Evolutionary conservation across 2,113 vertebrate species (phyloP).

Genomic region (Agelaius phoeniceus): DNA sequence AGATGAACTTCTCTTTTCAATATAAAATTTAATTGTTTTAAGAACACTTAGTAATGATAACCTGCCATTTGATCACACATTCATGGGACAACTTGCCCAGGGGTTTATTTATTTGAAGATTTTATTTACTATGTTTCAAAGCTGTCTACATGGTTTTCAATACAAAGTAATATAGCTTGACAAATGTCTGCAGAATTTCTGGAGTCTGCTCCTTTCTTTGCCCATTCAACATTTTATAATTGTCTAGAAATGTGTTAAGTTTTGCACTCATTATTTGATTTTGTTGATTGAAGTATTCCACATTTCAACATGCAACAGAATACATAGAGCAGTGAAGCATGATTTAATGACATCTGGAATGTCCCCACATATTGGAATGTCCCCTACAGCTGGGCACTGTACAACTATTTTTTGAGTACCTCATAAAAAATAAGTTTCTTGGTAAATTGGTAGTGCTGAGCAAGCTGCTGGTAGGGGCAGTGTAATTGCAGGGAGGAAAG

Average conservation of each 20-base stretch:
- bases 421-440: neutral
- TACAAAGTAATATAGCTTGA: neutral
- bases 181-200: neutral
- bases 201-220: neutral
- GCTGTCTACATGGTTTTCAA: neutral
- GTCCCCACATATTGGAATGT: neutral
- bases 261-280: neutral
- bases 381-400: neutral
- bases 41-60: neutral
- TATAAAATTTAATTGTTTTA: neutral
- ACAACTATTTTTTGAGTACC: neutral
- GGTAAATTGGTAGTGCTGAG: neutral
- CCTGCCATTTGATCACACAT: neutral
- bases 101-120: neutral
- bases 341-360: neutral
- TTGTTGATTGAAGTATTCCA: neutral
- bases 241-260: neutral
- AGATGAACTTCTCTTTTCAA: neutral
- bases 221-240: neutral
- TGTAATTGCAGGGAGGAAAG: neutral
- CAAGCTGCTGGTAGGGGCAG: neutral
- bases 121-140: neutral
- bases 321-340: neutral
- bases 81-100: neutral
- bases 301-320: neutral